Evolutionary conservation across 2,113 vertebrate species (phyloP).

Genomic region (Neodontobutis hainanensis): DNA sequence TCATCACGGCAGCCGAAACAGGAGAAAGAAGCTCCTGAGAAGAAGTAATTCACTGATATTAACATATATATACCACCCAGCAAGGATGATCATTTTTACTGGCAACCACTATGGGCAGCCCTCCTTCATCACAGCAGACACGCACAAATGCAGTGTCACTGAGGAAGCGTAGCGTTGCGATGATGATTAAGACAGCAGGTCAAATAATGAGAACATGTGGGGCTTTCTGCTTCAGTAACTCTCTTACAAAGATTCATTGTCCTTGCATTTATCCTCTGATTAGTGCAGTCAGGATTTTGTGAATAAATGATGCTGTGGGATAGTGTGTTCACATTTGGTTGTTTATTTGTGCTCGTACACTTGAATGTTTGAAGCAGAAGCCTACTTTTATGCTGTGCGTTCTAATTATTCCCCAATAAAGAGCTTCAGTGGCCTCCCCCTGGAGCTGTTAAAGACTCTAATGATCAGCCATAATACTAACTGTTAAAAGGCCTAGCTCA

Average conservation of each 20-base stretch:
- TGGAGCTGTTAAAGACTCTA: constrained; percentile 75
- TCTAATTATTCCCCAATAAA: constrained; percentile 73
- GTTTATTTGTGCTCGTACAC: constrained; percentile 31
- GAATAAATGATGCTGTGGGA: constrained; percentile 31
- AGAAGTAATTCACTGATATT: constrained; percentile 31
- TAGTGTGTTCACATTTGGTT: constrained; percentile 17
- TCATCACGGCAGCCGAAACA: constrained; percentile 36
- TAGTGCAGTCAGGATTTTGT: constrained; percentile 19
- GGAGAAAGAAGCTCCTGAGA: constrained; percentile 30
- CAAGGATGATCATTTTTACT: constrained; percentile 36
- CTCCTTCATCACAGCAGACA: not conserved
- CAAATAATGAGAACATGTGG: constrained; percentile 60
- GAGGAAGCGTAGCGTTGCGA: constrained; percentile 22
- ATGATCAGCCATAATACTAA: constrained; percentile 77
- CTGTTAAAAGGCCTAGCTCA: constrained; percentile 74
- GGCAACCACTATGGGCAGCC: not conserved
- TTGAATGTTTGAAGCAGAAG: constrained; percentile 40
- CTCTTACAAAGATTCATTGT: constrained; percentile 36
- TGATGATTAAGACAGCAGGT: constrained; percentile 52
- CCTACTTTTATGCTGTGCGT: constrained; percentile 59
- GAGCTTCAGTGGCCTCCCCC: constrained; percentile 58
- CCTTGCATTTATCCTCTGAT: constrained; percentile 18
- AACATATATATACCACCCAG: constrained; percentile 15
- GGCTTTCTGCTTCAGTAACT: constrained; percentile 53
- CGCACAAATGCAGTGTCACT: not conserved